Evolutionary conservation across 2,113 vertebrate genomes (phyloP).

Genomic region (Saccopteryx bilineata): DNA sequence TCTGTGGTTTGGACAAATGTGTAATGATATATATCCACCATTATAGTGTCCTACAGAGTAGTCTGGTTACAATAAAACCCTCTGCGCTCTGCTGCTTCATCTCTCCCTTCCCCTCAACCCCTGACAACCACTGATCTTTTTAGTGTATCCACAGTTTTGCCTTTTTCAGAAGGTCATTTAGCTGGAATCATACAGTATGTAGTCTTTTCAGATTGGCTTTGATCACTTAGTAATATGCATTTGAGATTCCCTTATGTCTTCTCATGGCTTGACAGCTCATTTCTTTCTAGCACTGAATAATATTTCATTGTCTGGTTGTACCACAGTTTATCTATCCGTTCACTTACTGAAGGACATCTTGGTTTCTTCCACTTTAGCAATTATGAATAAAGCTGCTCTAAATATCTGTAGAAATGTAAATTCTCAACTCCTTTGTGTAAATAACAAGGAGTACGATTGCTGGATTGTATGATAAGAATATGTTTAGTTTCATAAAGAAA

Average conservation of each 20-base stretch:
- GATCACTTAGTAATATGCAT: not conserved
- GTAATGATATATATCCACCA: not conserved
- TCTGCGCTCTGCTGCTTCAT: not conserved
- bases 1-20: not conserved
- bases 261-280: not conserved
- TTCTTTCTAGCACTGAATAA: not conserved
- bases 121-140: not conserved
- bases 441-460: not conserved
- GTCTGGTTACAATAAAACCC: not conserved
- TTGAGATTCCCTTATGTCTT: not conserved
- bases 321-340: not conserved
- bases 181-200: not conserved
- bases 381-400: not conserved
- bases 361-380: not conserved
- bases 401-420: not conserved
- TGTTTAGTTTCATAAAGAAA: constrained; percentile 4
- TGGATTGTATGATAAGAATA: not conserved
- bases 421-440: not conserved
- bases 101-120: not conserved
- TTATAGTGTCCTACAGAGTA: not conserved
- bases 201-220: not conserved
- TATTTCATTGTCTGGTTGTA: too few species aligned
- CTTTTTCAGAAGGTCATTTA: not conserved
- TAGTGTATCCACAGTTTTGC: not conserved
- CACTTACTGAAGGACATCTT: not conserved